These are phyloP conservation scores for Hyppa rectilinea DNA, from an alignment of 2,888 invertebrate genomes.

Conservation along the genomic window DNA sequence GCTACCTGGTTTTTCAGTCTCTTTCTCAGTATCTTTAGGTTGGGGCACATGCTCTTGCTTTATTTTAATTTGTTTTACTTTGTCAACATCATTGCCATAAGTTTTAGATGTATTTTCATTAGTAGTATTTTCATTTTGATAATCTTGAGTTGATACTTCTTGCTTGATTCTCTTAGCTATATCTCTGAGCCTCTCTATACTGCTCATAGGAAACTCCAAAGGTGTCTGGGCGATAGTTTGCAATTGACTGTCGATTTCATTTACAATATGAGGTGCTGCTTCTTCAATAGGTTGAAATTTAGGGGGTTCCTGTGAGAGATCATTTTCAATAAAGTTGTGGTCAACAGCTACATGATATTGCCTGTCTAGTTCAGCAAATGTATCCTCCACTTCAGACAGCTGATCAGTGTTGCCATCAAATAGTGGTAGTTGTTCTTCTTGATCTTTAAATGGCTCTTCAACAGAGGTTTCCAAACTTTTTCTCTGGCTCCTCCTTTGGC, in stretches of 20 bases:
- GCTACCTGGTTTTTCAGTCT: constrained; percentile 68
- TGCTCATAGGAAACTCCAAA: constrained; percentile 57
- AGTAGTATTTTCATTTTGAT: constrained; percentile 51
- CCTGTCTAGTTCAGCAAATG: constrained; percentile 86
- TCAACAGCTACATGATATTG: constrained; percentile 89
- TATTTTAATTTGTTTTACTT: constrained; percentile 45
- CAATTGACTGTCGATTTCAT: constrained; percentile 72
- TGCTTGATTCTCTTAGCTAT: constrained; percentile 48
- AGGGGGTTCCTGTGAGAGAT: constrained; percentile 61
- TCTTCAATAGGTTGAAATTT: constrained; percentile 9
- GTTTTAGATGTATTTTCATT: constrained; percentile 37
- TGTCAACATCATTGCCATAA: constrained; percentile 34
- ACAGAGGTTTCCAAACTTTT: constrained; percentile 69
- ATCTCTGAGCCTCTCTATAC: constrained; percentile 14
- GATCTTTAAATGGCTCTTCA: constrained; percentile 61
- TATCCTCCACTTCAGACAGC: constrained; percentile 84
- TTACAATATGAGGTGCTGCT: constrained; percentile 55
- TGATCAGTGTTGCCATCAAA: constrained; percentile 79
- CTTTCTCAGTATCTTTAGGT: constrained; percentile 64
- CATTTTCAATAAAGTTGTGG: constrained; percentile 81
- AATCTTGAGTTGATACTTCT: constrained; percentile 43
- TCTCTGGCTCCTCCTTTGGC: constrained; percentile 54
- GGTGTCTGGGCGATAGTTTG: constrained; percentile 70
- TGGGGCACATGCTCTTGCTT: constrained; percentile 65
- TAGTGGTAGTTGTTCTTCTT: constrained; percentile 71